These are phyloP conservation scores for Agrotis puta DNA, from an alignment of 2,888 invertebrate species.

Conservation along the genomic window DNA sequence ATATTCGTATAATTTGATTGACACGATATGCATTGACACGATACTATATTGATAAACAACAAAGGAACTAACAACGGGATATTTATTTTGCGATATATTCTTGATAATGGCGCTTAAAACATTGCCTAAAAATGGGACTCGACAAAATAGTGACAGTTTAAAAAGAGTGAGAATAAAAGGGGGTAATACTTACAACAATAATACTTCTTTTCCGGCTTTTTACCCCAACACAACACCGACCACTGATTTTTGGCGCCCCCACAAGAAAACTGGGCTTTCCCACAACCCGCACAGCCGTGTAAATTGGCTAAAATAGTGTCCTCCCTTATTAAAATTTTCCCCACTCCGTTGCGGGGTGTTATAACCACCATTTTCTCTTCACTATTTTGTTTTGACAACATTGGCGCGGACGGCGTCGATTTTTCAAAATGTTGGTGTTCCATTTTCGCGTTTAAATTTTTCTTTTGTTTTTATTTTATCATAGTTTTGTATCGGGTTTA, in stretches of 20 bases:
- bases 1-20: neutral
- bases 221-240: conserved; percentile 87
- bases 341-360: conserved; percentile 71
- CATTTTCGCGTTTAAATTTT: conserved; percentile 64
- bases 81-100: too few species aligned
- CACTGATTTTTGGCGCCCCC: conserved; percentile 82
- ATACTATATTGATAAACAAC: too few species aligned
- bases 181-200: conserved; percentile 81
- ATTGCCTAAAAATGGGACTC: too few species aligned
- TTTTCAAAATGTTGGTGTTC: conserved; percentile 72
- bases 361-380: conserved; percentile 75
- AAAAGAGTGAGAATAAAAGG: too few species aligned
- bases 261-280: conserved; percentile 82
- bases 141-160: too few species aligned
- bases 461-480: conserved; percentile 35
- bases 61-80: too few species aligned
- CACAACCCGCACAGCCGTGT: conserved; percentile 84
- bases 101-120: too few species aligned
- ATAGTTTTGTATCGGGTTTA: conserved; percentile 33
- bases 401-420: conserved; percentile 67
- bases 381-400: conserved; percentile 72
- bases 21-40: neutral
- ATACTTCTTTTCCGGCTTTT: conserved; percentile 82
- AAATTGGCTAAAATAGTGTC: conserved; percentile 83
- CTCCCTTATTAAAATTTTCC: conserved; percentile 83